Conservation (phyloP, 2,888 invertebrate species). For the Fissipunctia ypsillon region DNA sequence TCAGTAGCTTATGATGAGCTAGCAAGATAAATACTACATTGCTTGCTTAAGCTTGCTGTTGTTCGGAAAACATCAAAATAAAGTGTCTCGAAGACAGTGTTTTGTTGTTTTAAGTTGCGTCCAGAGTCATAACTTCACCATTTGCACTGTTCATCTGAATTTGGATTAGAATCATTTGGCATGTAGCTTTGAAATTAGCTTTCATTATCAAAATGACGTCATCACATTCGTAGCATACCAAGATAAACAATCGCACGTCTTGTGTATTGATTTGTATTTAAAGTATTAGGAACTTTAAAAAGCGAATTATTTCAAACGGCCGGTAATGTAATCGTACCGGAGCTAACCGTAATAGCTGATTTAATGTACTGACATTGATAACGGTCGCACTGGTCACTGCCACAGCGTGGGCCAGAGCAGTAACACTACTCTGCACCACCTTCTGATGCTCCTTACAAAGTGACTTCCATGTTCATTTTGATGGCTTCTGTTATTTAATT, state of each 20-base stretch:
- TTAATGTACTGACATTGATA: conserved; percentile 41
- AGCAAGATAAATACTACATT: neutral
- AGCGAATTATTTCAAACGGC: neutral
- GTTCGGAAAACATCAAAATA: neutral
- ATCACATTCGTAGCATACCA: neutral
- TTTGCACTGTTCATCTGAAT: neutral
- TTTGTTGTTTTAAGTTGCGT: neutral
- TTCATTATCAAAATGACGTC: neutral
- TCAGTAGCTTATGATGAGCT: neutral
- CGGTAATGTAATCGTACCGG: conserved; percentile 1
- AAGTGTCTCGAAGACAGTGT: neutral
- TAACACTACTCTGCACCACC: conserved; percentile 1
- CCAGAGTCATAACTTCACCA: neutral
- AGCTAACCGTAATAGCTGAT: conserved; percentile 24
- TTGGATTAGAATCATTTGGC: neutral
- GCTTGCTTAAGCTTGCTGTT: neutral
- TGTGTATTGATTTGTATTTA: conserved; percentile 1
- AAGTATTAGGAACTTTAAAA: no score
- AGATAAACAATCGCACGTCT: neutral
- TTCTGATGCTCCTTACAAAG: neutral
- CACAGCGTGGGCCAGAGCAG: neutral
- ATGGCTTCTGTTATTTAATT: neutral
- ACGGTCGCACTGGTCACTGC: conserved; percentile 7
- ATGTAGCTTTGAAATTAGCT: neutral
- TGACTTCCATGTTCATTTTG: neutral